Evolutionary conservation across 2,113 vertebrate species (phyloP).

Genomic region (Eupsittula cactorum): DNA sequence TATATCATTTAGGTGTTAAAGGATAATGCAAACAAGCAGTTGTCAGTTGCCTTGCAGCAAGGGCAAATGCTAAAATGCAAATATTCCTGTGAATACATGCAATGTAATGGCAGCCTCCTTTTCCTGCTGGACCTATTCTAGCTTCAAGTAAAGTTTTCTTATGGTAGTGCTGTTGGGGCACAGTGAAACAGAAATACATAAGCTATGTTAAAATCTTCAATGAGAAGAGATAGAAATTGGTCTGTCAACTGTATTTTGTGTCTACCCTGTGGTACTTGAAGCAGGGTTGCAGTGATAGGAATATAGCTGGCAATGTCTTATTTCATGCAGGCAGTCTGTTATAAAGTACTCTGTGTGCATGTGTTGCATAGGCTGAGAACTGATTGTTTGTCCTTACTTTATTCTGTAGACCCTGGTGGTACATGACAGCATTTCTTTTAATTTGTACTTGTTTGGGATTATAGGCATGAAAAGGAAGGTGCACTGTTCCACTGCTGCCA

Average conservation of each 20-base stretch:
- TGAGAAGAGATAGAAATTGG: rapidly evolving
- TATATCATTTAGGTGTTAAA: neutral
- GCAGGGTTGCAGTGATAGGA: neutral
- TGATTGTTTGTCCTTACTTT: neutral
- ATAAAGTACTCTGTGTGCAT: neutral
- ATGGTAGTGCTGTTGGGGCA: neutral
- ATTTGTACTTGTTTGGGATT: neutral
- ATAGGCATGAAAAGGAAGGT: neutral
- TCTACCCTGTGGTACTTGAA: neutral
- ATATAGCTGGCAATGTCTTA: neutral
- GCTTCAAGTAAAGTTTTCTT: neutral
- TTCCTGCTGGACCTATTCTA: neutral
- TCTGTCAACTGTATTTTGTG: neutral
- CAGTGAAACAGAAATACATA: neutral
- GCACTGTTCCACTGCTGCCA: neutral
- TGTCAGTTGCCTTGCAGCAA: neutral
- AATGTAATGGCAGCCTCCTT: neutral
- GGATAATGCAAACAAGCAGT: neutral
- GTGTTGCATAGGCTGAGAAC: neutral
- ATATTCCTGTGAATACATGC: neutral
- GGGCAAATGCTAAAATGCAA: neutral
- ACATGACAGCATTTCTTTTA: neutral
- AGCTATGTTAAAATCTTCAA: neutral
- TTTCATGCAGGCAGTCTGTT: neutral
- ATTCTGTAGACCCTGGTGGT: neutral